A percentile compares a stretch with the other conserved stretches of the same genome.
phyloP scores from a whole-genome alignment of 2,888 invertebrate species.

The Ellobium chinense region DNA sequence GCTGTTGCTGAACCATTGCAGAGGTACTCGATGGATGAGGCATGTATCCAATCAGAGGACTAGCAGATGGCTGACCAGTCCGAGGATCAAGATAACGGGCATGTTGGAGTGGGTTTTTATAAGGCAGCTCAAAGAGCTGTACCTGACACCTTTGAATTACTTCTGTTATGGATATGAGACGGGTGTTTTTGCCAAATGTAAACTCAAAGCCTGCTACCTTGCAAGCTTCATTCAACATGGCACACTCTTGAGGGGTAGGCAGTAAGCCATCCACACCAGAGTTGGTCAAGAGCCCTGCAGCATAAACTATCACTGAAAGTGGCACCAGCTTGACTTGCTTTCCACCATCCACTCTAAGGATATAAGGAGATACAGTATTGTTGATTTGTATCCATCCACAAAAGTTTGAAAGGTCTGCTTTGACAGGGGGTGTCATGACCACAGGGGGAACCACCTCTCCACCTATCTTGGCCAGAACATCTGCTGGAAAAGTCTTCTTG shows the following conservation, averaged over 20 bases:
- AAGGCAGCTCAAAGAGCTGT: constrained; percentile 70
- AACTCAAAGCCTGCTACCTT: constrained; percentile 72
- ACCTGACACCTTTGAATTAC: constrained; percentile 63
- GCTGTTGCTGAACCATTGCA: constrained; percentile 12
- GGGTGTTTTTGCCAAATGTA: constrained; percentile 69
- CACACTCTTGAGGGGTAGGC: constrained; percentile 69
- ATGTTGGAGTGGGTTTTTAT: constrained; percentile 73
- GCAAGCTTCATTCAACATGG: constrained; percentile 72
- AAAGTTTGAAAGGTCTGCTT: constrained; percentile 45
- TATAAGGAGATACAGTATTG: constrained; percentile 95
- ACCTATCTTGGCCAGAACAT: constrained; percentile 54
- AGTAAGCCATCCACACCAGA: constrained; percentile 62
- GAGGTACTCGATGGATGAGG: constrained; percentile 10
- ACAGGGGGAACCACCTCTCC: constrained; percentile 23
- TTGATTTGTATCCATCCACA: constrained; percentile 81
- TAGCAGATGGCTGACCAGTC: constrained; percentile 36
- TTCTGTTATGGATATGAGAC: constrained; percentile 67
- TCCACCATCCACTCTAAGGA: constrained; percentile 84
- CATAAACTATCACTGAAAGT: constrained; percentile 80
- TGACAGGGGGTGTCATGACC: constrained; percentile 32
- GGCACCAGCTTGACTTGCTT: constrained; percentile 88
- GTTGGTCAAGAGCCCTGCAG: constrained; percentile 70
- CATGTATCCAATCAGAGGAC: constrained; percentile 22
- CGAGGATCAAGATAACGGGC: constrained; percentile 69
- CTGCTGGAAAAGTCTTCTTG: constrained; percentile 74